These are phyloP conservation scores for Phataginus tricuspis DNA, from an alignment of 2,797 vertebrate genomes.

Conservation along the genomic window DNA sequence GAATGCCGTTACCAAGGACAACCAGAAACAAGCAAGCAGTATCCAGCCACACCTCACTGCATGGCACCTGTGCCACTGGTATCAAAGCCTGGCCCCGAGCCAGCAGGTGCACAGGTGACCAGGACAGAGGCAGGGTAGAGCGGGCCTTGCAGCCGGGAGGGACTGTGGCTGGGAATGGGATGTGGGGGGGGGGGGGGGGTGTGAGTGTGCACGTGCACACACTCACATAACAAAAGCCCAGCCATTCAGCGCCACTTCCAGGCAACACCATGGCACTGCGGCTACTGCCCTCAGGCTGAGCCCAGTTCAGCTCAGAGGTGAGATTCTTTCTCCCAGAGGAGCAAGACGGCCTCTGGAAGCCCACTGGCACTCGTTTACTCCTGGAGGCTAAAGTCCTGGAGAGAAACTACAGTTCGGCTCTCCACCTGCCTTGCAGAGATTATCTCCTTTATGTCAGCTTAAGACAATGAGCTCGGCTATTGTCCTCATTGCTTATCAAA, in stretches of 20 bases:
- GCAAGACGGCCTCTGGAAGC: not conserved
- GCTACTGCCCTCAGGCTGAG: not conserved
- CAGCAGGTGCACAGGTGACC: not conserved
- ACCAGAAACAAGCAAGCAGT: slow-evolving; percentile 71
- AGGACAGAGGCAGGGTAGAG: not conserved
- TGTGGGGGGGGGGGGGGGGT: not conserved
- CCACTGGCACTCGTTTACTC: rapidly evolving
- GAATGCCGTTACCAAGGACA: slow-evolving; percentile 41
- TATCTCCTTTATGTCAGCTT: not conserved
- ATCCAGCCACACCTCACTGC: slow-evolving; percentile 41
- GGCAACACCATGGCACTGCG: rapidly evolving
- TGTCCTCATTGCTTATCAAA: not conserved
- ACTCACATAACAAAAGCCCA: not conserved
- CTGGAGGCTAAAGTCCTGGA: not conserved
- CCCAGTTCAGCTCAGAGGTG: too few relatives aligned
- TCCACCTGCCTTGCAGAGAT: rapidly evolving
- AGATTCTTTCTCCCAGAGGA: not conserved
- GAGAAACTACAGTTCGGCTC: too few relatives aligned
- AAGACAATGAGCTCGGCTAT: not conserved
- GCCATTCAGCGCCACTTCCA: too few relatives aligned
- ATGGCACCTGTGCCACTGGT: not conserved
- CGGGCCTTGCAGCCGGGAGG: too few relatives aligned
- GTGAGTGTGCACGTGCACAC: too few relatives aligned
- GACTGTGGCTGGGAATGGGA: not conserved
- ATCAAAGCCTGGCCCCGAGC: not conserved